Conservation (phyloP, 2,113 vertebrate species). For the Typhlomys cinereus region DNA sequence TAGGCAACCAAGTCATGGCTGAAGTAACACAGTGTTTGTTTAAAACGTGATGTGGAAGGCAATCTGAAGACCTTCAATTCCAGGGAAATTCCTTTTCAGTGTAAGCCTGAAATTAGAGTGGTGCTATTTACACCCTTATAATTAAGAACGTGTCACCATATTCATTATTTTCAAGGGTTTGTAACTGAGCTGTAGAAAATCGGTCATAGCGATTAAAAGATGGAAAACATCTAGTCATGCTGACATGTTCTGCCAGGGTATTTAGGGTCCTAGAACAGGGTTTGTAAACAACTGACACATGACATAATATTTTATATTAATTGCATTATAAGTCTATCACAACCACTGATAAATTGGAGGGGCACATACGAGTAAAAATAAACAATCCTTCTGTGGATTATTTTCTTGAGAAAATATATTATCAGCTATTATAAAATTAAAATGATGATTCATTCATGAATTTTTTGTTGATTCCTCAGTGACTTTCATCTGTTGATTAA, state of each 20-base stretch:
- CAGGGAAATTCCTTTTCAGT: slow-evolving; percentile 70
- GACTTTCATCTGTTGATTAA: slow-evolving; percentile 35
- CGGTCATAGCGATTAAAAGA: slow-evolving; percentile 76
- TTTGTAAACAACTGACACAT: slow-evolving; percentile 46
- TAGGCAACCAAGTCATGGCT: slow-evolving; percentile 87
- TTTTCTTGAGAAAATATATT: slow-evolving; percentile 9
- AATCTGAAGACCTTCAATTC: slow-evolving; percentile 77
- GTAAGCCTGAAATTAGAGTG: slow-evolving; percentile 75
- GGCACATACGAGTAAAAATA: neutral
- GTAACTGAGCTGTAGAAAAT: slow-evolving; percentile 70
- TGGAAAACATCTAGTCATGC: slow-evolving; percentile 68
- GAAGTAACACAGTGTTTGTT: slow-evolving; percentile 83
- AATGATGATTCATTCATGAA: neutral
- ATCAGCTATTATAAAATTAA: slow-evolving; percentile 8
- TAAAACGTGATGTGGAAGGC: slow-evolving; percentile 85
- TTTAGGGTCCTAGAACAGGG: slow-evolving; percentile 55
- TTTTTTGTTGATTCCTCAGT: neutral
- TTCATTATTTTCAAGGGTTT: slow-evolving; percentile 71
- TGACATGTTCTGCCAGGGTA: slow-evolving; percentile 67
- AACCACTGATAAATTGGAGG: neutral
- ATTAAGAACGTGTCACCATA: slow-evolving; percentile 75
- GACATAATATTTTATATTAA: slow-evolving; percentile 62
- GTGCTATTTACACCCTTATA: slow-evolving; percentile 69
- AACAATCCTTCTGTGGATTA: neutral
- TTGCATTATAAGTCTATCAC: slow-evolving; percentile 28